A percentile compares a stretch with the other conserved stretches of the same genome.
Conservation (phyloP, 2,888 invertebrate genomes). For the Tortricodes alternella region DNA sequence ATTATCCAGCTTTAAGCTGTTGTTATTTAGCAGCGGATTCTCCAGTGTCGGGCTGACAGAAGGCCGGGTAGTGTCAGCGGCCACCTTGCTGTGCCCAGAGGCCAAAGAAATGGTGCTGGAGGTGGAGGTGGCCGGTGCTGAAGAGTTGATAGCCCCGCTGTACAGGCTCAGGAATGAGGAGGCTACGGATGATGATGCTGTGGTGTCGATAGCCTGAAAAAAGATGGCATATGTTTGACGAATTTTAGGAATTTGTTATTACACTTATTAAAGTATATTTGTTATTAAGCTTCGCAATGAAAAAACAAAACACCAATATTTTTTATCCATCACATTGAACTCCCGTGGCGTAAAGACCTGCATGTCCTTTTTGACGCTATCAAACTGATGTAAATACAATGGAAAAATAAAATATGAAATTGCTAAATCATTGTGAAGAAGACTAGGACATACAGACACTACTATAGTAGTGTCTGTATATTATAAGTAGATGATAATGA, state of each 20-base stretch:
- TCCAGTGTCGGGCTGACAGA: slow-evolving; percentile 67
- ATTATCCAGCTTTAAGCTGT: slow-evolving; percentile 73
- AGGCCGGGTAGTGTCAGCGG: slow-evolving; percentile 65
- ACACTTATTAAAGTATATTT: no score
- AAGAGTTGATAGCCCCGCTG: slow-evolving; percentile 73
- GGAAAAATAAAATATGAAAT: no score
- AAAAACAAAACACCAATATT: no score
- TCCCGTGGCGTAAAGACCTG: no score
- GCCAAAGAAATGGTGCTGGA: slow-evolving; percentile 49
- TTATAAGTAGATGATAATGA: no score
- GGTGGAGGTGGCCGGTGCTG: slow-evolving; percentile 56
- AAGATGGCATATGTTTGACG: neutral
- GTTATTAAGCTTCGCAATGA: no score
- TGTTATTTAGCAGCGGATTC: slow-evolving; percentile 69
- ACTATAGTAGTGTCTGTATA: no score
- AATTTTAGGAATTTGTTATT: neutral
- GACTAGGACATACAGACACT: no score
- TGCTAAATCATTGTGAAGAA: no score
- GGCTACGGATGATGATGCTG: slow-evolving; percentile 79
- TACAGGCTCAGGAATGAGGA: slow-evolving; percentile 79
- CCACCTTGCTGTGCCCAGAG: slow-evolving; percentile 62
- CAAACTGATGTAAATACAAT: no score
- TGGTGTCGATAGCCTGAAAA: slow-evolving; percentile 82
- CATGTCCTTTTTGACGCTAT: no score
- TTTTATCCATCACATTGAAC: no score